Percentiles rank a stretch among this genome's conserved stretches.
phyloP scores from a whole-genome alignment of 2,113 vertebrate species.

The Atractosteus spatula region DNA sequence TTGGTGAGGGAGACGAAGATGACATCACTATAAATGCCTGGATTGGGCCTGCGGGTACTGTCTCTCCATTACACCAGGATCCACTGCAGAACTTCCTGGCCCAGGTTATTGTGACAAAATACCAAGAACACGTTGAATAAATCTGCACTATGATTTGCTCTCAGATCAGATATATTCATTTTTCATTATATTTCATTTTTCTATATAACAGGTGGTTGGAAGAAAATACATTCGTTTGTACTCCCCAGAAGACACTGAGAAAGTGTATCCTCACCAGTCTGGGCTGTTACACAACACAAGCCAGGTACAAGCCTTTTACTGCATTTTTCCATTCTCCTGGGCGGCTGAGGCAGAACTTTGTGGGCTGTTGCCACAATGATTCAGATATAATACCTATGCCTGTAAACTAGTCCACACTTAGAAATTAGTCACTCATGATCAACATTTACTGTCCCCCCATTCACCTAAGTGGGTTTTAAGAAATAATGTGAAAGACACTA shows the following conservation, averaged over 20 bases:
- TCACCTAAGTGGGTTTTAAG: too few species aligned
- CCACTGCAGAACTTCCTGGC: constrained; percentile 92
- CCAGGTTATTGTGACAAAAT: constrained; percentile 65
- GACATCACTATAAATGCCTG: constrained; percentile 91
- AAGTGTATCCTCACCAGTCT: constrained; percentile 84
- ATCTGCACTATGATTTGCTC: too few species aligned
- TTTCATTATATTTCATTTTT: not conserved
- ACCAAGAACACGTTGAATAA: too few species aligned
- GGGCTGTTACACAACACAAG: constrained; percentile 92
- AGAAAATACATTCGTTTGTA: constrained; percentile 88
- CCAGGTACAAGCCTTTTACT: constrained; percentile 66
- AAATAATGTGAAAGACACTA: too few species aligned
- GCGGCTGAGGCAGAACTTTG: not conserved
- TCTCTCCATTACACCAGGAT: constrained; percentile 94
- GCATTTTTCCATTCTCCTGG: not conserved
- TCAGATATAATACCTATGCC: not conserved
- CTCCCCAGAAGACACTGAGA: constrained; percentile 75
- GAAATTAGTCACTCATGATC: too few species aligned
- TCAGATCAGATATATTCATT: too few species aligned
- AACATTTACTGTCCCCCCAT: too few species aligned
- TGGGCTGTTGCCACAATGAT: constrained; percentile 8
- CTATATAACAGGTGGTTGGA: constrained; percentile 75
- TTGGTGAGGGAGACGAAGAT: constrained; percentile 85
- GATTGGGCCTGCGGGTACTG: constrained; percentile 86
- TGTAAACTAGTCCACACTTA: not conserved